These are phyloP conservation scores for Drosophila orosa DNA, from an alignment of 1,140 invertebrate species.

Conservation along the genomic window DNA sequence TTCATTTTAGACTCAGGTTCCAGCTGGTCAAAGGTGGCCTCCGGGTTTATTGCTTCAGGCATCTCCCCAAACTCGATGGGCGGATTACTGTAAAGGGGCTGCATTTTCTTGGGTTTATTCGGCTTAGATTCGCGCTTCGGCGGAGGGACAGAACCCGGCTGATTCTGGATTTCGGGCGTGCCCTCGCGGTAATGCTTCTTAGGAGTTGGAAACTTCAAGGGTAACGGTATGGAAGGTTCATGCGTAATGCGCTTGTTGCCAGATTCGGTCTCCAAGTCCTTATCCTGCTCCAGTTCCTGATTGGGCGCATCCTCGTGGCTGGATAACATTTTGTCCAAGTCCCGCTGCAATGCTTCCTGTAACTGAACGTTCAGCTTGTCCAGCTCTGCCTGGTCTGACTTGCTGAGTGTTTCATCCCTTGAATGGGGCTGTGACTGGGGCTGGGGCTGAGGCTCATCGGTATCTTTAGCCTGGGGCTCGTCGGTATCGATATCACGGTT, in stretches of 20 bases:
- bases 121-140: conserved; percentile 7
- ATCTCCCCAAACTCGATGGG: not conserved
- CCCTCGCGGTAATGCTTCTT: conserved; percentile 6
- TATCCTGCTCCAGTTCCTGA: not conserved
- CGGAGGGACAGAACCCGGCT: conserved; percentile 7
- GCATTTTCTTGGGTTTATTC: not conserved
- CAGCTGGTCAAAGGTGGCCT: not conserved
- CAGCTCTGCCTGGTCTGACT: conserved; percentile 13
- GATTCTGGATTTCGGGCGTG: conserved; percentile 10
- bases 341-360: not conserved
- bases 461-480: not conserved
- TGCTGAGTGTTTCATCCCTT: conserved; percentile 5
- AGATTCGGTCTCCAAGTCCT: not conserved
- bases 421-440: too few species aligned
- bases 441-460: too few species aligned
- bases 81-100: not conserved
- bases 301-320: not conserved
- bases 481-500: conserved; percentile 23
- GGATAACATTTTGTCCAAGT: not conserved
- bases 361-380: conserved; percentile 1
- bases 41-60: not conserved
- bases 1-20: not conserved
- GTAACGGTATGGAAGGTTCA: conserved; percentile 5
- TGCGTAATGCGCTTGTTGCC: not conserved
- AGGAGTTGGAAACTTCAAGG: not conserved